A percentile compares a stretch with the other conserved stretches of the same genome.
These are phyloP conservation scores for Mugil cephalus DNA, from an alignment of 2,113 vertebrate species.

Conservation along the genomic window DNA sequence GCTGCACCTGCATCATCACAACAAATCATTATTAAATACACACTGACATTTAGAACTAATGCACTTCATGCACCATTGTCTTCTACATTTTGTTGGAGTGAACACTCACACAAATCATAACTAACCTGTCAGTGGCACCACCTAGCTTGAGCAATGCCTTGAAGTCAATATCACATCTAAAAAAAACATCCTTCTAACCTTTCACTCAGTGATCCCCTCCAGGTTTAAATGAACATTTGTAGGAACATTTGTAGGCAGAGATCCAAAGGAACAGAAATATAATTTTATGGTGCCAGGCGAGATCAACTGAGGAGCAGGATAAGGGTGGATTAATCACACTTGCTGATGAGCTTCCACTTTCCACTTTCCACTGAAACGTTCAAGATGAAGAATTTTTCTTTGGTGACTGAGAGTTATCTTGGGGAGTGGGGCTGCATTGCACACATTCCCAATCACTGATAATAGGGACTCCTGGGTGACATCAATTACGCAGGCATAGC, in stretches of 20 bases:
- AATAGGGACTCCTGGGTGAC: conserved; percentile 55
- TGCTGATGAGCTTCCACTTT: conserved; percentile 50
- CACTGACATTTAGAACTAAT: conserved; percentile 60
- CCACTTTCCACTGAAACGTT: conserved; percentile 42
- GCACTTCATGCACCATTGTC: conserved; percentile 23
- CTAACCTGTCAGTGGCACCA: conserved; percentile 25
- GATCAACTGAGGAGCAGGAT: conserved; percentile 28
- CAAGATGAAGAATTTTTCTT: conserved; percentile 48
- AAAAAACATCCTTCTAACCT: conserved; percentile 13
- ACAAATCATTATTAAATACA: conserved; percentile 36
- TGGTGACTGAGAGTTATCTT: conserved; percentile 43
- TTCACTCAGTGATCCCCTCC: conserved; percentile 13
- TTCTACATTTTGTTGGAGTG: conserved; percentile 16
- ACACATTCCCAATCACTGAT: conserved; percentile 53
- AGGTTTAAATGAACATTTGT: conserved; percentile 39
- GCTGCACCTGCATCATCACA: conserved; percentile 28
- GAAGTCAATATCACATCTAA: conserved; percentile 22
- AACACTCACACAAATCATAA: conserved; percentile 49
- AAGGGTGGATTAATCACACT: conserved; percentile 55
- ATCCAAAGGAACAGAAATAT: conserved; percentile 30
- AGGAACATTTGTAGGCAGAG: conserved; percentile 29
- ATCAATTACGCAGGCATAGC: conserved; percentile 61
- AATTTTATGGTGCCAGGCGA: conserved; percentile 18
- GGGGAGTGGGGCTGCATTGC: conserved; percentile 29
- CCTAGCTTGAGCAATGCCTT: conserved; percentile 50